Evolutionary conservation across 2,113 vertebrate genomes (phyloP).

Genomic region (Peromyscus leucopus): DNA sequence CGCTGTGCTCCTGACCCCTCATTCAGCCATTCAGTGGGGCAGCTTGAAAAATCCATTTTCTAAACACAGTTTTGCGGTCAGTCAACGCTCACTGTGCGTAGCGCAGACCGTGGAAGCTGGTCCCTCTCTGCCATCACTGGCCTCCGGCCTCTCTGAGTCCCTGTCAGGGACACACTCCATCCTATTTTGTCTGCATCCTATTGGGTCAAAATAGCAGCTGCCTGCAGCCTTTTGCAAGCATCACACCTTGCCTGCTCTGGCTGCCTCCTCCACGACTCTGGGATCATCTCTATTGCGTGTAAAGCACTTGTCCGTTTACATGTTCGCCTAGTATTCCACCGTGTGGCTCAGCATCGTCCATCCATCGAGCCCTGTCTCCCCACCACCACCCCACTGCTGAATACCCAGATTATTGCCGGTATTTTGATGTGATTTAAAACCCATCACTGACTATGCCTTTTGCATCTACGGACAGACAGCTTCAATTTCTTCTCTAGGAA

Average conservation of each 20-base stretch:
- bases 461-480: neutral
- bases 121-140: neutral
- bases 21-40: neutral
- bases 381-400: neutral
- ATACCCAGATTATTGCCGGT: neutral
- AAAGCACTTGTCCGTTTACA: neutral
- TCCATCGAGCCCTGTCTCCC: neutral
- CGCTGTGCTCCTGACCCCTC: neutral
- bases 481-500: neutral
- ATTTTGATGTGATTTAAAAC: neutral
- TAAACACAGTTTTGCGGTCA: neutral
- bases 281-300: neutral
- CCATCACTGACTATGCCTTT: neutral
- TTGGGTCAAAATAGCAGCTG: neutral
- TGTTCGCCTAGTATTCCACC: neutral
- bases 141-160: neutral
- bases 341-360: rapidly evolving
- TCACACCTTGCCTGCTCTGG: rapidly evolving
- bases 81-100: neutral
- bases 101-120: neutral
- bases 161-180: neutral
- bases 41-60: neutral
- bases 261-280: neutral
- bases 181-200: neutral
- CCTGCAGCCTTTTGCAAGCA: neutral